phyloP scores from a whole-genome alignment of 2,797 vertebrate species.

The Vespertilio murinus region DNA sequence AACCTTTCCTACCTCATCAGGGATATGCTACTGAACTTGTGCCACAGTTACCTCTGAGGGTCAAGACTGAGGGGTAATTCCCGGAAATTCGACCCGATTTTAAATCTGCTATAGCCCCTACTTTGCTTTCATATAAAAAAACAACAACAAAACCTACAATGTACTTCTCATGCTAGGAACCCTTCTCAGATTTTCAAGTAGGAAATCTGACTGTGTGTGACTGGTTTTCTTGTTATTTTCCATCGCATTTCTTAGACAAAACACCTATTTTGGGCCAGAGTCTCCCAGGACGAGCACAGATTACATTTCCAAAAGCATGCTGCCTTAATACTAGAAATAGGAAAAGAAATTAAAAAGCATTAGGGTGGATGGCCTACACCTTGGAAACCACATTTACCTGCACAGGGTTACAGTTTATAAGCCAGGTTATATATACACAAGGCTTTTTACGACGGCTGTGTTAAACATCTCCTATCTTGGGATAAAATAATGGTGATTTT shows the following conservation, averaged over 20 bases:
- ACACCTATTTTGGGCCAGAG: background rate
- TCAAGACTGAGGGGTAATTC: background rate
- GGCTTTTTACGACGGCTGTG: background rate
- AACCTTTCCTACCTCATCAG: background rate
- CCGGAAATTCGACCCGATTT: background rate
- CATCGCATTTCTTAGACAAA: conserved; percentile 4
- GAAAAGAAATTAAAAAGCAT: conserved; percentile 17
- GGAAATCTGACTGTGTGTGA: background rate
- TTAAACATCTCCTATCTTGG: background rate
- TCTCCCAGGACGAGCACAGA: background rate
- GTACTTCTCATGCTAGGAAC: background rate
- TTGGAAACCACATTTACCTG: background rate
- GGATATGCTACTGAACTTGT: background rate
- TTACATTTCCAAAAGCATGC: background rate
- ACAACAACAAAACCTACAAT: too few relatives aligned
- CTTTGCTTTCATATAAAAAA: background rate
- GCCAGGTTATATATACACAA: background rate
- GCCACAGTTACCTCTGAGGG: background rate
- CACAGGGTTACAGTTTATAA: background rate
- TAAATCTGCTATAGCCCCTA: background rate
- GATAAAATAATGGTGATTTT: background rate
- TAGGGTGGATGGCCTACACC: background rate
- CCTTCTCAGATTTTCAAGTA: background rate
- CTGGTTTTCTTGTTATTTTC: background rate
- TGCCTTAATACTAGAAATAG: background rate